Evolutionary conservation across 1,140 invertebrate genomes (phyloP), one percentile per base, ranked within the genome.

Genomic region (Drosophila nasuta): DNA sequence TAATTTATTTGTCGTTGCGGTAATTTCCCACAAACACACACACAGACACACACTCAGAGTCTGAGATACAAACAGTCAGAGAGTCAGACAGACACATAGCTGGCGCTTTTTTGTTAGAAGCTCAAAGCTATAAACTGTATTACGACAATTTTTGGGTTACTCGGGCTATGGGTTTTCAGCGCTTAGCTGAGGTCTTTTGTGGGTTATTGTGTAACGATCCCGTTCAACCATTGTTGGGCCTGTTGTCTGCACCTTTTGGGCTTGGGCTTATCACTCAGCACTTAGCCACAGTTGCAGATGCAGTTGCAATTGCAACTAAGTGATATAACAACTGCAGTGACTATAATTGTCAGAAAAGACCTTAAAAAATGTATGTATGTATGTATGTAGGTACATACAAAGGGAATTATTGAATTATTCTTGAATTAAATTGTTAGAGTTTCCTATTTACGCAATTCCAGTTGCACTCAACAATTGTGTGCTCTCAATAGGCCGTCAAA

Each of bases 1-100:
- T 87, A 87, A 87, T 87, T 88, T 83, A 87, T 87, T 87, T 87
- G 82, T 87, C 80, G 82, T 87, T 87, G 85, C 60, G 73, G 80
- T 74, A 82, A 82, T 82, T 82, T 83, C 71, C 65, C 63, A 73
- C 56, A 73, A 56, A 68, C 17, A 59, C 35, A 67, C 35, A 65
- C 25, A 70, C 52, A 28, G 33, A 67, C 15, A 38, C 33, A 33
- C 33, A 33, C 33, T 25, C 20, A 25, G 20, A 25, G 20, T 25
- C 20, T 25, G 3, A 25, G 41, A 68, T 33, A 69, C 35, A 17
- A 33, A 43, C 6, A 69, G 33, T 51, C 46, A 49, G 15, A 51
- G n/a, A 49, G 11, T 54, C 33, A 56, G 41, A 59, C 33, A 49
- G 7, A 59, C 30, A 70, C 43, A 49, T 62, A 56, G 51, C 46